Conservation (phyloP, 2,113 vertebrate species). For the Catharus minimus region DNA sequence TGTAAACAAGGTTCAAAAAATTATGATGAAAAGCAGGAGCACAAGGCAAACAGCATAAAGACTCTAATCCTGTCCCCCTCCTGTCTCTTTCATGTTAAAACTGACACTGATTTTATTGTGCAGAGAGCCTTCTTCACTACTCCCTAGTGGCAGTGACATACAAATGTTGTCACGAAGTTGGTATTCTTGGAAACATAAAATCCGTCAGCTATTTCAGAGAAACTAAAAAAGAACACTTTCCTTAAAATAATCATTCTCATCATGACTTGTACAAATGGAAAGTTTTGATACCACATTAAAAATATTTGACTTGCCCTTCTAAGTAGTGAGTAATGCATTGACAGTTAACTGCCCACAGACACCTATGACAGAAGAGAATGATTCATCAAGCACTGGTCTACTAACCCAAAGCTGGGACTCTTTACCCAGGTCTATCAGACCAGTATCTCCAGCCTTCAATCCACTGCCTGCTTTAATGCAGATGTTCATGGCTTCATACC, state of each 20-base stretch:
- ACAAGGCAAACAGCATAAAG: neutral
- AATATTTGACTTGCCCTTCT: constrained; percentile 40
- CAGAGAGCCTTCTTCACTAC: neutral
- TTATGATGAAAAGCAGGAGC: neutral
- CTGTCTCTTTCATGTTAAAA: neutral
- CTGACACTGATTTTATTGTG: neutral
- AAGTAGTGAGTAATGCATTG: neutral
- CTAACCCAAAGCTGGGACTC: neutral
- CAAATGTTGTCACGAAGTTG: neutral
- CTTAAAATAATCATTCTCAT: constrained; percentile 20
- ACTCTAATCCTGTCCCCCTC: neutral
- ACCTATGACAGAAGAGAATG: neutral
- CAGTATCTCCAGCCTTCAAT: neutral
- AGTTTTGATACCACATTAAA: constrained; percentile 37
- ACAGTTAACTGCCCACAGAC: neutral
- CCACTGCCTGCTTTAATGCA: neutral
- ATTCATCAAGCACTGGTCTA: neutral
- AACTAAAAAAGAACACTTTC: constrained; percentile 24
- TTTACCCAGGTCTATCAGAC: neutral
- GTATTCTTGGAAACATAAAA: neutral
- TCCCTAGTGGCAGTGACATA: neutral
- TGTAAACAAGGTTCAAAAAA: neutral
- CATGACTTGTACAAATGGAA: neutral
- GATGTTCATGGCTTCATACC: neutral
- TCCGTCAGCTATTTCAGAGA: neutral